phyloP scores from a whole-genome alignment of 2,113 vertebrate species.

The Aldabrachelys gigantea region DNA sequence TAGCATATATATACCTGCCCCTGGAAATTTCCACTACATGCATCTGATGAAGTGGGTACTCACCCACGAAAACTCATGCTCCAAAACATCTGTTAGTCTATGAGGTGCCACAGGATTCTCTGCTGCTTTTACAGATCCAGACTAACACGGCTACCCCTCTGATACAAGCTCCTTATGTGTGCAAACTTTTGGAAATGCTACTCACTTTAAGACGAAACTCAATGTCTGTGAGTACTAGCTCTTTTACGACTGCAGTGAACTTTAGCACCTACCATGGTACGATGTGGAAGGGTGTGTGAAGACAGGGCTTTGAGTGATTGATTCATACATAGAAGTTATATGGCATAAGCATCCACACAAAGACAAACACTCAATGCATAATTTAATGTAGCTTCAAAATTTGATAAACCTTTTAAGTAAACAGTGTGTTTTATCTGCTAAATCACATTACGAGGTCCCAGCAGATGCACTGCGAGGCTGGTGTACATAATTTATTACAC shows the following conservation, averaged over 20 bases:
- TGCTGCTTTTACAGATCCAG: too few relatives aligned
- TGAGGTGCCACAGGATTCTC: too few relatives aligned
- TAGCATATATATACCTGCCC: too few relatives aligned
- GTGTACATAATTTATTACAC: conserved; percentile 54
- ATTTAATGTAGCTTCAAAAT: conserved; percentile 63
- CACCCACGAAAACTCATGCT: too few relatives aligned
- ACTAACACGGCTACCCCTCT: too few relatives aligned
- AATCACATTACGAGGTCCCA: conserved; percentile 56
- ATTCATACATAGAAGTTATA: background rate
- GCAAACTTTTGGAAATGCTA: background rate
- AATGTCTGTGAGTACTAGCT: fast-evolving
- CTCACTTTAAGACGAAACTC: background rate
- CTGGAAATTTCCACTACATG: too few relatives aligned
- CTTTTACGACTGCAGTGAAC: background rate
- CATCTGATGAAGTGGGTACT: too few relatives aligned
- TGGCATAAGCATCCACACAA: background rate
- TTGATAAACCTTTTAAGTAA: conserved; percentile 67
- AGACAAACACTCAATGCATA: conserved; percentile 15
- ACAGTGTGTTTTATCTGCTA: conserved; percentile 60
- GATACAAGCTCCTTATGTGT: background rate
- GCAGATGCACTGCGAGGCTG: conserved; percentile 38
- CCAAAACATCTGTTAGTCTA: too few relatives aligned
- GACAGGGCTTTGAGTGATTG: background rate
- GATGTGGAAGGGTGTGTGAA: background rate
- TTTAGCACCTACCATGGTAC: background rate